phyloP scores from a whole-genome alignment of 2,797 vertebrate genomes.

The Mustela erminea region DNA sequence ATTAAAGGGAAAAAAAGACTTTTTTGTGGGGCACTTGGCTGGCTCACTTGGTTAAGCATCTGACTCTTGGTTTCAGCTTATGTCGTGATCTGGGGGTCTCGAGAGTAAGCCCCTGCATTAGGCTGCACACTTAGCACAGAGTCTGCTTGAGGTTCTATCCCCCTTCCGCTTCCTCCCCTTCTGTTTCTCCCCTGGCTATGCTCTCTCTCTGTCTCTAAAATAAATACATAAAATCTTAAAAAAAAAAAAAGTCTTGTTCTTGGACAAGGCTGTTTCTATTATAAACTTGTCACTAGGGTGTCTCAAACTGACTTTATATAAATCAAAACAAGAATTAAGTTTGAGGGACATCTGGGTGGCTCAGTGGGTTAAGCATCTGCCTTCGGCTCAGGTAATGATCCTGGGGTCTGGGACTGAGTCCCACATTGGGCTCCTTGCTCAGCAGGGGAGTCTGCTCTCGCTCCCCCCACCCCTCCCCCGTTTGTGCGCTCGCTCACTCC shows the following conservation, averaged over 20 bases:
- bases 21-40: not conserved
- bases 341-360: not conserved
- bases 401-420: not conserved
- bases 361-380: too few relatives aligned
- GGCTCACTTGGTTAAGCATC: not conserved
- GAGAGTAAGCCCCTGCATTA: not conserved
- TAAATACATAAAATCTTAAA: not conserved
- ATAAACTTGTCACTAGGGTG: not conserved
- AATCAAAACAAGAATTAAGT: slow-evolving; percentile 49
- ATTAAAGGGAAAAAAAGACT: not conserved
- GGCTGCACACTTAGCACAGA: not conserved
- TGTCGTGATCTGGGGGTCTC: not conserved
- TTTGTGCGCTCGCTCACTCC: not conserved
- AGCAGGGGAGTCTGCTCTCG: not conserved
- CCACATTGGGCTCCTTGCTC: not conserved
- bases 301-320: slow-evolving; percentile 48
- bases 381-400: too few relatives aligned
- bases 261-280: not conserved
- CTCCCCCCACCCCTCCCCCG: not conserved
- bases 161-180: not conserved
- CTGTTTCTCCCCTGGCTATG: not conserved
- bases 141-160: not conserved
- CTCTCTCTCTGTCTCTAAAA: not conserved
- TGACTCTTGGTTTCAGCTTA: not conserved
- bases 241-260: not conserved